Evolutionary conservation across 2,888 invertebrate species (phyloP).

Genomic region (Hirtodrosophila cameraria): DNA sequence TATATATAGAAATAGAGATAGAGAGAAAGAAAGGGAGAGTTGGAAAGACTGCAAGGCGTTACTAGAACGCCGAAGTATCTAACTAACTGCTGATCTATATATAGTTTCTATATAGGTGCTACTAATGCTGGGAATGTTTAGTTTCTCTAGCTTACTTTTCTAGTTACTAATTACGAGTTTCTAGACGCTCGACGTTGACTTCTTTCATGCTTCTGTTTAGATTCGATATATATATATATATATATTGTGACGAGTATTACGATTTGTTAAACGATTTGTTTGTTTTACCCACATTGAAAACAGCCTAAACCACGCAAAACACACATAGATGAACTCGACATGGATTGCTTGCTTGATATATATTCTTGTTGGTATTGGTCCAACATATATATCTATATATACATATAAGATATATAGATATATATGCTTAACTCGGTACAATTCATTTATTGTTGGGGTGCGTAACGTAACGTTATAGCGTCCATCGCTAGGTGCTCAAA

Average conservation of each 20-base stretch:
- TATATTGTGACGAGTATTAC: conserved; percentile 22
- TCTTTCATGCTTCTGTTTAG: conserved; percentile 46
- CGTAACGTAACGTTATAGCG: conserved; percentile 65
- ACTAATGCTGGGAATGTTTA: conserved; percentile 25
- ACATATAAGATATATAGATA: conserved; percentile 32
- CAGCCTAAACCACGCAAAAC: conserved; percentile 84
- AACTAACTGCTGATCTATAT: conserved; percentile 23
- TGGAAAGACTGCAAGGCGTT: conserved; percentile 20
- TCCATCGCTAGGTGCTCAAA: conserved; percentile 81
- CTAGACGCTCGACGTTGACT: conserved; percentile 44
- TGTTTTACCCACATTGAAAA: conserved; percentile 73
- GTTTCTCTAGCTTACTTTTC: conserved; percentile 30
- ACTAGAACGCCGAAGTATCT: conserved; percentile 24
- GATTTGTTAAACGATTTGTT: conserved; percentile 38
- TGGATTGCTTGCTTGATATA: conserved; percentile 72
- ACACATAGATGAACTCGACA: conserved; percentile 84
- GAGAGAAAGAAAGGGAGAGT: conserved; percentile 3
- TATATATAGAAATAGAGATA: conserved; percentile 21
- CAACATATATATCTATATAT: conserved; percentile 28
- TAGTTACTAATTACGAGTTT: conserved; percentile 32
- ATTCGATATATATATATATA: conserved; percentile 13
- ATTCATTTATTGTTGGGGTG: conserved; percentile 59
- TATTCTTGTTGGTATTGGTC: conserved; percentile 25
- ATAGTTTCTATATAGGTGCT: conserved; percentile 25
- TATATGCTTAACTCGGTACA: conserved; percentile 26